These are phyloP conservation scores for Nothoprocta perdicaria DNA, from an alignment of 2,113 vertebrate genomes.

Conservation along the genomic window DNA sequence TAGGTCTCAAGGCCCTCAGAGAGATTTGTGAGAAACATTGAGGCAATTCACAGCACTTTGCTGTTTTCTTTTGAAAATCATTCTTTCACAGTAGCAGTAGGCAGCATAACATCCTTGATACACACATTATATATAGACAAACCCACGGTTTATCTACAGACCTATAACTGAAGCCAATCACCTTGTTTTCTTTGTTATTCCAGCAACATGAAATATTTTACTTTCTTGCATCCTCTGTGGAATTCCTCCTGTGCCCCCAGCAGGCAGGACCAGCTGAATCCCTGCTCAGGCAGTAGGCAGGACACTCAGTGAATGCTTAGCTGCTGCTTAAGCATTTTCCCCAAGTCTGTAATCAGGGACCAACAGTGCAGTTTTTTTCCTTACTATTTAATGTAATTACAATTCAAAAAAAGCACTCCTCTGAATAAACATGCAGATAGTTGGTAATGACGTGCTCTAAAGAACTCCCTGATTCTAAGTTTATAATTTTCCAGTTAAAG, in stretches of 20 bases:
- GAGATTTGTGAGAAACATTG: background rate
- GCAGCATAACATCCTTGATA: background rate
- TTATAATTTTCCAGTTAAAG: background rate
- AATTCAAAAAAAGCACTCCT: background rate
- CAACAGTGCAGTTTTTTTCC: background rate
- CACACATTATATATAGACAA: background rate
- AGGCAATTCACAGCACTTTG: background rate
- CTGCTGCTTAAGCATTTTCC: background rate
- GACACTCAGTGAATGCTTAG: background rate
- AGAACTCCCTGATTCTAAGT: background rate
- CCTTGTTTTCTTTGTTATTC: background rate
- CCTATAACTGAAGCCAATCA: background rate
- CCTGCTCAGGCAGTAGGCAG: background rate
- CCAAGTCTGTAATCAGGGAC: background rate
- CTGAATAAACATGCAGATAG: background rate
- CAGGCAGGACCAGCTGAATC: conserved; percentile 3
- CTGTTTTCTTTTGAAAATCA: background rate
- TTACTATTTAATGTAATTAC: background rate
- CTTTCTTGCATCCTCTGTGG: background rate
- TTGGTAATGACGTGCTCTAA: background rate
- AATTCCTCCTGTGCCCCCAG: background rate
- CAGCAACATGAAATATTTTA: background rate
- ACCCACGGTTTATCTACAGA: background rate
- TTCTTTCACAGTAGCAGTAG: background rate
- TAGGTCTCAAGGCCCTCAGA: background rate